phyloP scores from a whole-genome alignment of 2,888 invertebrate species.

The Thereva nobilitata region DNA sequence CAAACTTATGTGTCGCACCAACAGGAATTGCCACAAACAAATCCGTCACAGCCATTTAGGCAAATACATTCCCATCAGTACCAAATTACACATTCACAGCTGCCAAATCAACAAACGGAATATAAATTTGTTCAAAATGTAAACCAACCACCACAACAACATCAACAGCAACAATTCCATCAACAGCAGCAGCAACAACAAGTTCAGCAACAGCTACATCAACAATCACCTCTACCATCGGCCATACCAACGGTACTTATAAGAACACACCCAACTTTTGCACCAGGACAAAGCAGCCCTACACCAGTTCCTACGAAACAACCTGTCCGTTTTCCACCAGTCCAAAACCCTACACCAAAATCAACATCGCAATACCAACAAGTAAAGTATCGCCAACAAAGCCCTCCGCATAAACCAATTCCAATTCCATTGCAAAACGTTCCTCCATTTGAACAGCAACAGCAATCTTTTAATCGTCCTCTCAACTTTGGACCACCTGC shows the following conservation, averaged over 20 bases:
- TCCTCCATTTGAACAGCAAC: slow-evolving; percentile 50
- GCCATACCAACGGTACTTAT: not conserved
- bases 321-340: slow-evolving; percentile 24
- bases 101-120: slow-evolving; percentile 43
- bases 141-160: slow-evolving; percentile 15
- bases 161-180: slow-evolving; percentile 18
- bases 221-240: slow-evolving; percentile 23
- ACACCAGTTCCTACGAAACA: slow-evolving; percentile 15
- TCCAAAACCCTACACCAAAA: slow-evolving; percentile 13
- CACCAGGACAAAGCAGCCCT: slow-evolving; percentile 1
- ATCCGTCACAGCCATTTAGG: slow-evolving; percentile 42
- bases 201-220: slow-evolving; percentile 17
- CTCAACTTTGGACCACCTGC: slow-evolving; percentile 45
- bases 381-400: slow-evolving; percentile 53
- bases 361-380: slow-evolving; percentile 43
- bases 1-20: slow-evolving; percentile 38
- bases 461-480: slow-evolving; percentile 57
- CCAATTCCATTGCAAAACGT: slow-evolving; percentile 55
- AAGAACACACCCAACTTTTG: slow-evolving; percentile 9
- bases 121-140: too few relatives aligned
- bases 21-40: slow-evolving; percentile 36
- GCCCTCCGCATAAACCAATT: slow-evolving; percentile 59
- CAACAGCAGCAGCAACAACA: slow-evolving; percentile 36
- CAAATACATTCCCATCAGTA: slow-evolving; percentile 45
- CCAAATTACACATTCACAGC: slow-evolving; percentile 48